Conservation (phyloP, 2,797 vertebrate genomes). For the Protosalanx chinensis region DNA sequence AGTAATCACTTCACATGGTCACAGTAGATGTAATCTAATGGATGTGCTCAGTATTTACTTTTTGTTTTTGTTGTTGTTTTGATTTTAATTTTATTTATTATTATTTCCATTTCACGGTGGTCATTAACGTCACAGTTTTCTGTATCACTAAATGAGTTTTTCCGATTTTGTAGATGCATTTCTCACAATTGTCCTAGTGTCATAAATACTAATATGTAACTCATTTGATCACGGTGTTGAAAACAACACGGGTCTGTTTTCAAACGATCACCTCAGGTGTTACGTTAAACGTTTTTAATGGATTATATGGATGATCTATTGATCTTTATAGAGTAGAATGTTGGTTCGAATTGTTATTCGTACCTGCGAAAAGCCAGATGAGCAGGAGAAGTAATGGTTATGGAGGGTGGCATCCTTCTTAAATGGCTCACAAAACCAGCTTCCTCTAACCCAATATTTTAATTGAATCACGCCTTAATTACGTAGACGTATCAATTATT, state of each 20-base stretch:
- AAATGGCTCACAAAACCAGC: constrained; percentile 16
- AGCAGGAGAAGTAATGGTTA: not conserved
- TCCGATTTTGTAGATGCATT: constrained; percentile 47
- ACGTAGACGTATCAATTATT: not conserved
- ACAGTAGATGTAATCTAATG: constrained; percentile 66
- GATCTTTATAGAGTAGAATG: too few species aligned
- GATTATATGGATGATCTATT: too few species aligned
- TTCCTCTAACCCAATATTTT: constrained; percentile 35
- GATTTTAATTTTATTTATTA: constrained; percentile 46
- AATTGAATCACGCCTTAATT: constrained; percentile 28
- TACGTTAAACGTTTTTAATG: constrained; percentile 31
- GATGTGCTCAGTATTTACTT: constrained; percentile 64
- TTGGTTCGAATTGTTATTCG: too few species aligned
- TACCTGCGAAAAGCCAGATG: too few species aligned
- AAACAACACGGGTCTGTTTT: constrained; percentile 52
- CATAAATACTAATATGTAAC: constrained; percentile 45
- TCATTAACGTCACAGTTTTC: constrained; percentile 62
- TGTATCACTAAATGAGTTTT: constrained; percentile 49
- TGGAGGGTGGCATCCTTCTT: not conserved
- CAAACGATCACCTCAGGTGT: constrained; percentile 44
- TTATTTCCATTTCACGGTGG: constrained; percentile 64
- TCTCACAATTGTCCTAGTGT: constrained; percentile 56
- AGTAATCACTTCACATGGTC: constrained; percentile 71
- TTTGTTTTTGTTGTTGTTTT: constrained; percentile 41
- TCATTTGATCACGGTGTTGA: constrained; percentile 52